phyloP scores from a whole-genome alignment of 2,888 invertebrate species.

The Dasysyrphus tricinctus region DNA sequence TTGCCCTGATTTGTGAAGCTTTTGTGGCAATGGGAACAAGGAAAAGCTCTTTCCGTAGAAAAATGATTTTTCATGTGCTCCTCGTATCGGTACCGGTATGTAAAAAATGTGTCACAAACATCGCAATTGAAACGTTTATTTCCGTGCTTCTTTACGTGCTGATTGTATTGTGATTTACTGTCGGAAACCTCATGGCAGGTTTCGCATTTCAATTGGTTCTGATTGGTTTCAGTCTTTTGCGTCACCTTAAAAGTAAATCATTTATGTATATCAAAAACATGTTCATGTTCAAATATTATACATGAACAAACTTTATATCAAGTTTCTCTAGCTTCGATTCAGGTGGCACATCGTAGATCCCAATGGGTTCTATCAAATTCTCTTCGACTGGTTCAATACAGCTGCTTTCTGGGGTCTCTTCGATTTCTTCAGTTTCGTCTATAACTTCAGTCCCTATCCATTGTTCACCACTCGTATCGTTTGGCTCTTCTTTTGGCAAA shows the following conservation, averaged over 20 bases:
- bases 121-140: constrained; percentile 67
- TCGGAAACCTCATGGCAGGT: constrained; percentile 9
- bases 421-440: constrained; percentile 9
- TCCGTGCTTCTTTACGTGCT: constrained; percentile 76
- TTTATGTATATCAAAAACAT: background rate
- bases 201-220: background rate
- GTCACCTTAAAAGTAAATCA: constrained; percentile 47
- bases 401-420: background rate
- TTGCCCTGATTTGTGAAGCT: constrained; percentile 71
- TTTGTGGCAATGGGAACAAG: too few relatives aligned
- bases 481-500: background rate
- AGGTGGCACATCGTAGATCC: background rate
- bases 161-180: constrained; percentile 64
- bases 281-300: background rate
- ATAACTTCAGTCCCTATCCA: constrained; percentile 25
- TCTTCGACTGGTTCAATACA: constrained; percentile 2
- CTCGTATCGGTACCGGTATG: constrained; percentile 65
- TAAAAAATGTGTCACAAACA: constrained; percentile 76
- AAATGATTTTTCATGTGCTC: constrained; percentile 75
- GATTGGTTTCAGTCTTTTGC: constrained; percentile 24
- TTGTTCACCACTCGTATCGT: constrained; percentile 11
- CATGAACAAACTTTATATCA: background rate
- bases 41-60: too few relatives aligned
- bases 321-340: background rate
- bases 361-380: background rate